Base-by-base conservation (phyloP, 2,113 vertebrate species). In the Regulus satrapa region DNA sequence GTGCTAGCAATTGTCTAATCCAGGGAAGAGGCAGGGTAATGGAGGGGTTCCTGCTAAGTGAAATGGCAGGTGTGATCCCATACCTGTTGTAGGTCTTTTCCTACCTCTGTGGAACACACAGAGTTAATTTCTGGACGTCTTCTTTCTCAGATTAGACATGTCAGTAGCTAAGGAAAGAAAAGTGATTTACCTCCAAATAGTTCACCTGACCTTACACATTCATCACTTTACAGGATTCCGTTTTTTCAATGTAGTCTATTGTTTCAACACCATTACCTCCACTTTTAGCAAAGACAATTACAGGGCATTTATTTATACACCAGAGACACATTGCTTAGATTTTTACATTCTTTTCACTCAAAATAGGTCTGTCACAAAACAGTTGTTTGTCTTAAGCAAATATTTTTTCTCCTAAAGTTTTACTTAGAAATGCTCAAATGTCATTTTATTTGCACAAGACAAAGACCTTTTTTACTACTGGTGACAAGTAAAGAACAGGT, bases 351-450 rank as follows among this genome's bases (percentile, higher is more conserved):
- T 95, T 95, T 91, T 86, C 78, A 71, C 49, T 58, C 40, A 7
- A 92, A 89, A 93, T 69, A 89, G 54, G 67, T 85, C 72, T 85
- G 71, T 83, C 85, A n/a, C 18, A 41, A 94, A 96, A 80, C 63
- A 92, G 62, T 94, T 95, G 94, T 96, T 96, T 96, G 89, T 92
- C 92, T 94, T 56, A 51, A 93, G 92, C 94, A 97, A 96, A 97
- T 88, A 96, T 86, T 96, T 95, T 89, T 72, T 73, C 80, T 91
- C 18, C 87, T 49, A 4, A 67, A 73, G 77, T 87, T 92, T 67
- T 71, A 87, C 91, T 95, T 91, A 72, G 86, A 86, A 92, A 85
- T 91, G 78, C 73, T 91, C 28, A 89, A 92, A 91, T 80, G 89
- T 83, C 63, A 88, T 92, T 94, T 88, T 95, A 83, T 95, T 96